Conservation (phyloP, 2,797 vertebrate species). For the Notamacropus eugenii region DNA sequence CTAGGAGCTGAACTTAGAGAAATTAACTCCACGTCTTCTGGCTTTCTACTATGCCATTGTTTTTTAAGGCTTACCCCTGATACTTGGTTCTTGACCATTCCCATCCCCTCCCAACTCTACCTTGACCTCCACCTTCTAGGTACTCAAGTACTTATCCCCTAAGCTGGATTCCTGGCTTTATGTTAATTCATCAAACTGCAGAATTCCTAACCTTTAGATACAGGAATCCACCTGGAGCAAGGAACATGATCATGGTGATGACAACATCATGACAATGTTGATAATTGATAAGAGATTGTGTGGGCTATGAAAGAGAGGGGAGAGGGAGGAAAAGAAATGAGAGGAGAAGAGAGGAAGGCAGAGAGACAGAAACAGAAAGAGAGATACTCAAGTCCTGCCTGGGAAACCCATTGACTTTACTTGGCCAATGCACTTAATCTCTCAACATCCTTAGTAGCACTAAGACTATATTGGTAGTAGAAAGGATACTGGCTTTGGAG, state of each 20-base stretch:
- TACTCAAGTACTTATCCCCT: background rate
- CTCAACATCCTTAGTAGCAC: background rate
- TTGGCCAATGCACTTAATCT: background rate
- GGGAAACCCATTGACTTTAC: background rate
- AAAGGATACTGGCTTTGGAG: background rate
- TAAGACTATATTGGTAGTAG: background rate
- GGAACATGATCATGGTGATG: background rate
- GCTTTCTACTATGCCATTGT: background rate
- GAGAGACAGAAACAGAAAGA: background rate
- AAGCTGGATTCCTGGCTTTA: background rate
- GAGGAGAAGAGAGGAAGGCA: too few species aligned
- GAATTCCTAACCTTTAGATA: background rate
- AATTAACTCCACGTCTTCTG: background rate
- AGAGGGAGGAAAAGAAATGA: too few species aligned
- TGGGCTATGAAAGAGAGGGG: fast-evolving
- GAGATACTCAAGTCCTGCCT: background rate
- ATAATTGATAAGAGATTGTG: background rate
- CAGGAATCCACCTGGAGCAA: background rate
- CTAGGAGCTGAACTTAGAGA: background rate
- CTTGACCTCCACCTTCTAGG: background rate
- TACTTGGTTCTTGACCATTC: background rate
- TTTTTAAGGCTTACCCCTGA: background rate
- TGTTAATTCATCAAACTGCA: background rate
- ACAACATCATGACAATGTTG: background rate
- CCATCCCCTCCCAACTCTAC: background rate